Evolutionary conservation across 2,888 invertebrate genomes (phyloP).

Genomic region (Cantharis lateralis): DNA sequence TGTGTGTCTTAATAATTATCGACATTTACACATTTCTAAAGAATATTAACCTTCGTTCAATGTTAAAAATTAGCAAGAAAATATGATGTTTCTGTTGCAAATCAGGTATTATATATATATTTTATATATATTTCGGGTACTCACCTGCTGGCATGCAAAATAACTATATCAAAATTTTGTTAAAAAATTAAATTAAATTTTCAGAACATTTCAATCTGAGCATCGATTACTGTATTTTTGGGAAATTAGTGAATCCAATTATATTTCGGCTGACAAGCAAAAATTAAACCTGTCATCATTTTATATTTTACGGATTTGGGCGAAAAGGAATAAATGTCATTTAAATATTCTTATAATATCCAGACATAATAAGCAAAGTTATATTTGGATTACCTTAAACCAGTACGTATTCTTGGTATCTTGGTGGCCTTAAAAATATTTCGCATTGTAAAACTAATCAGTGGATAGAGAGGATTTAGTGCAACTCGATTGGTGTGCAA

Average conservation of each 20-base stretch:
- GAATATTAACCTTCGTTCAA: not conserved
- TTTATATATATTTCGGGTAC: too few species aligned
- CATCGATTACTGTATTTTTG: not conserved
- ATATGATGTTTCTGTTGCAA: not conserved
- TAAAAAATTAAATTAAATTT: too few species aligned
- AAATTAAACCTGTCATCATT: not conserved
- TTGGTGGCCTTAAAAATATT: too few species aligned
- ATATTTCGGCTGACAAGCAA: not conserved
- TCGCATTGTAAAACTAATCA: too few species aligned
- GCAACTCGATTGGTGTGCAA: too few species aligned
- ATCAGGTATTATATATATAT: too few species aligned
- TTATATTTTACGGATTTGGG: not conserved
- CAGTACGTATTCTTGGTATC: too few species aligned
- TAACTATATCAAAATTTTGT: not conserved
- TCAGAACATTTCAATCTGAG: too few species aligned
- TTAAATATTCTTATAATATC: not conserved
- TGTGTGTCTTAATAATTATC: not conserved
- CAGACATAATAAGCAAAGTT: not conserved
- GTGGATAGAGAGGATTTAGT: too few species aligned
- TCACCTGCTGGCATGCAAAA: not conserved
- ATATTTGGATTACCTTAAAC: too few species aligned
- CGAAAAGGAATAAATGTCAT: not conserved
- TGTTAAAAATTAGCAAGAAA: not conserved
- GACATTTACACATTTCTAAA: not conserved
- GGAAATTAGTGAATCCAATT: not conserved